Evolutionary conservation across 2,113 vertebrate species (phyloP).

Genomic region (Crypturellus undulatus): DNA sequence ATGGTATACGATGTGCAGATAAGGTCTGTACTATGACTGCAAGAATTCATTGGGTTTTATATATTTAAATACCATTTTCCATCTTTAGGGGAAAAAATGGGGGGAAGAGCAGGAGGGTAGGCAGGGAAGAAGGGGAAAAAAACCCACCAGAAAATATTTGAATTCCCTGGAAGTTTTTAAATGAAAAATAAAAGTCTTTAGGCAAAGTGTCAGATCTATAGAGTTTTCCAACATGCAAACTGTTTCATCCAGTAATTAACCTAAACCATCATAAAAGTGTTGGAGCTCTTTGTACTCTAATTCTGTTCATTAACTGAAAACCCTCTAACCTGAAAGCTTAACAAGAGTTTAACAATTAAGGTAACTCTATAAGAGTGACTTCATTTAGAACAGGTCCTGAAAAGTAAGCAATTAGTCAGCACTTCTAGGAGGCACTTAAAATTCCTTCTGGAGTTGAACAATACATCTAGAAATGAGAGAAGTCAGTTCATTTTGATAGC

Average conservation of each 20-base stretch:
- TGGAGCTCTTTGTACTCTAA: slow-evolving; percentile 29
- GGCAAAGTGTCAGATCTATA: not conserved
- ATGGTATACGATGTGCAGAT: not conserved
- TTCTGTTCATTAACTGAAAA: slow-evolving; percentile 40
- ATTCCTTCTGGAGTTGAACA: slow-evolving; percentile 22
- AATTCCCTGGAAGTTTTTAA: not conserved
- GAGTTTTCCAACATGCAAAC: not conserved
- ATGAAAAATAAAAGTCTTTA: not conserved
- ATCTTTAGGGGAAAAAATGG: not conserved
- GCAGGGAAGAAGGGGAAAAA: not conserved
- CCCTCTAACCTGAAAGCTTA: slow-evolving; percentile 16
- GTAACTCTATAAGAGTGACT: slow-evolving; percentile 44
- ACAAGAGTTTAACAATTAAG: slow-evolving; percentile 47
- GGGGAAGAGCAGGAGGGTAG: too few relatives aligned
- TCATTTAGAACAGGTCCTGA: slow-evolving; percentile 48
- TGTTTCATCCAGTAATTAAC: slow-evolving; percentile 39
- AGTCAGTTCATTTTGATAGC: not conserved
- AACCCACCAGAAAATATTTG: not conserved
- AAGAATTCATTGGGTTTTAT: not conserved
- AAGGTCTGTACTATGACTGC: not conserved
- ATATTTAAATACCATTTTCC: not conserved
- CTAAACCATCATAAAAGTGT: slow-evolving; percentile 11
- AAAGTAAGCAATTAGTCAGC: slow-evolving; percentile 58
- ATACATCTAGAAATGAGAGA: not conserved
- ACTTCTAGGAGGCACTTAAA: slow-evolving; percentile 18